Evolutionary conservation across 1,140 invertebrate genomes (phyloP).

Genomic region (Ptiloglossa arizonensis): DNA sequence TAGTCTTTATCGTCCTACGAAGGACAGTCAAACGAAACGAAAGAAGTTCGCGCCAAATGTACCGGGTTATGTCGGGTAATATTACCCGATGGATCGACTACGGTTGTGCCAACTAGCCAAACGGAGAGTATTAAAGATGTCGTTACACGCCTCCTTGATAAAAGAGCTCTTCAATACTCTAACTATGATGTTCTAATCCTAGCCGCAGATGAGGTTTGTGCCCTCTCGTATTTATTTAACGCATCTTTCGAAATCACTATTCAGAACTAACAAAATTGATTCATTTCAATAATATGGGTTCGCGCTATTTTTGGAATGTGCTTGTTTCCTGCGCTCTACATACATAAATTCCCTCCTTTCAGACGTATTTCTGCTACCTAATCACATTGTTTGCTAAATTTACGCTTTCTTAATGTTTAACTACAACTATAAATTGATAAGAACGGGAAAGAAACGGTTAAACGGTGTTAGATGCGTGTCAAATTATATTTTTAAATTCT

Average conservation of each 20-base stretch:
- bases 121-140: slow-evolving; percentile 89
- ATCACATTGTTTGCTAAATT: background rate
- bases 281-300: background rate
- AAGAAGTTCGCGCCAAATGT: slow-evolving; percentile 79
- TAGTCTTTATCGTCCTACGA: slow-evolving; percentile 81
- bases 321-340: slow-evolving; percentile 4
- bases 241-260: slow-evolving; percentile 2
- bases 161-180: slow-evolving; percentile 89
- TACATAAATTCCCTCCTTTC: background rate
- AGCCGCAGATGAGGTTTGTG: slow-evolving; percentile 81
- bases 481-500: background rate
- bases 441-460: background rate
- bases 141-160: slow-evolving; percentile 91
- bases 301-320: background rate
- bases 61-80: slow-evolving; percentile 91
- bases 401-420: background rate
- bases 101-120: slow-evolving; percentile 90
- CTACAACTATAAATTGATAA: background rate
- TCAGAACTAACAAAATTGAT: slow-evolving; percentile 38
- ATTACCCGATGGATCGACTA: slow-evolving; percentile 94
- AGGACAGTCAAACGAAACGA: slow-evolving; percentile 79
- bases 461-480: background rate
- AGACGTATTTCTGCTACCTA: background rate
- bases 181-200: slow-evolving; percentile 88
- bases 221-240: slow-evolving; percentile 54